These are phyloP conservation scores for Haliclona indistincta DNA, from an alignment of 37 sponge, comb jelly and placozoan genomes.

Conservation along the genomic window DNA sequence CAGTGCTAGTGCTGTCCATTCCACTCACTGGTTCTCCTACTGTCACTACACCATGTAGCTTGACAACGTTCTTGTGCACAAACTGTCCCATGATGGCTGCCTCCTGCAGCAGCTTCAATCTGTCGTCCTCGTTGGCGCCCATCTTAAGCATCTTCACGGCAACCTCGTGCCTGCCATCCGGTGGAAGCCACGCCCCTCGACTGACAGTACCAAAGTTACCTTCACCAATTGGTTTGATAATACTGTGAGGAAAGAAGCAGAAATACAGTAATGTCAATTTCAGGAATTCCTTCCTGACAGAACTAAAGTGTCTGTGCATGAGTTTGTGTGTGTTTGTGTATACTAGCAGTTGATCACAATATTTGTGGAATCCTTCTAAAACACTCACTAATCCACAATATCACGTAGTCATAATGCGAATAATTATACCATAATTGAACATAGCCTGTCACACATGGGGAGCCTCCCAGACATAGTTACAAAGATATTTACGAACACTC, in stretches of 20 bases:
- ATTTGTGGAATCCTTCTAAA: too few species aligned
- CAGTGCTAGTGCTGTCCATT: too few species aligned
- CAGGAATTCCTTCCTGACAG: not conserved
- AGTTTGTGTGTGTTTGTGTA: not conserved
- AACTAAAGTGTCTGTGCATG: too few species aligned
- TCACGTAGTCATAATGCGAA: too few species aligned
- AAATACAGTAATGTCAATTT: not conserved
- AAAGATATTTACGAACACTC: too few species aligned
- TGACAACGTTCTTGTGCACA: slow-evolving; percentile 37
- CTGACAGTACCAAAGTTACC: slow-evolving; percentile 73
- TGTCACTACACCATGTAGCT: slow-evolving; percentile 54
- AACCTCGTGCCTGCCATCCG: slow-evolving; percentile 25
- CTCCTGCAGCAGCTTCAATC: slow-evolving; percentile 54
- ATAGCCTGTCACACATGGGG: too few species aligned
- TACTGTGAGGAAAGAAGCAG: slow-evolving; percentile 4
- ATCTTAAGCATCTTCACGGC: slow-evolving; percentile 59
- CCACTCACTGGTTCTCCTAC: slow-evolving; percentile 59
- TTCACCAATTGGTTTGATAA: slow-evolving; percentile 29
- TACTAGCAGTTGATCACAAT: too few species aligned
- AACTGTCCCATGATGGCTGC: slow-evolving; percentile 71
- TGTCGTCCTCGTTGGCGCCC: slow-evolving; percentile 20
- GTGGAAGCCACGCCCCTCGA: slow-evolving; percentile 32
- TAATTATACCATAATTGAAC: too few species aligned
- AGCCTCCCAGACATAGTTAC: too few species aligned
- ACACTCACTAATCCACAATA: too few species aligned